Evolutionary conservation across 1,140 invertebrate genomes (phyloP).

Genomic region (Heliothis subflexa): DNA sequence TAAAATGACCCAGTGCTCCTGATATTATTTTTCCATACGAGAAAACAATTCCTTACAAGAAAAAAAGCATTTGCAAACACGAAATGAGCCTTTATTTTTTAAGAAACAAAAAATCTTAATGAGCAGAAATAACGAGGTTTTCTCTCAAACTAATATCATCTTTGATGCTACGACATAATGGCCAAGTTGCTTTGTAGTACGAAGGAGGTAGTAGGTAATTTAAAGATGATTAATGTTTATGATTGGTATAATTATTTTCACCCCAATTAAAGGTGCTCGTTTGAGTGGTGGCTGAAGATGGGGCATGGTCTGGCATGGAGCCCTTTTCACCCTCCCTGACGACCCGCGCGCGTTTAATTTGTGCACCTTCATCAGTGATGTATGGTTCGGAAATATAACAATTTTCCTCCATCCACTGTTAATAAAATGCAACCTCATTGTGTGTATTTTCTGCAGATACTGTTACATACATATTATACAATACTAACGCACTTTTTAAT

Average conservation of each 20-base stretch:
- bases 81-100: slow-evolving; percentile 14
- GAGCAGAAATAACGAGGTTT: slow-evolving; percentile 7
- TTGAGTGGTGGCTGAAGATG: slow-evolving; percentile 24
- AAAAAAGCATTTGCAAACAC: neutral
- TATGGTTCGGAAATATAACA: slow-evolving; percentile 32
- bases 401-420: slow-evolving; percentile 8
- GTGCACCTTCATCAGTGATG: slow-evolving; percentile 19
- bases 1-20: neutral
- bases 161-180: slow-evolving; percentile 17
- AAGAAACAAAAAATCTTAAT: slow-evolving; percentile 25
- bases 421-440: slow-evolving; percentile 27
- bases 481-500: no score
- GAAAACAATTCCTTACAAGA: neutral
- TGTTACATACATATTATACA: no score
- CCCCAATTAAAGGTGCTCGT: slow-evolving; percentile 39
- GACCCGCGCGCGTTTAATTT: slow-evolving; percentile 21
- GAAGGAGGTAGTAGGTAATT: slow-evolving; percentile 33
- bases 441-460: neutral
- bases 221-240: slow-evolving; percentile 34
- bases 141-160: slow-evolving; percentile 18
- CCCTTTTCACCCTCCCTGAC: slow-evolving; percentile 18
- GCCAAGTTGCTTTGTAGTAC: slow-evolving; percentile 10
- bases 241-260: slow-evolving; percentile 42
- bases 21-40: neutral
- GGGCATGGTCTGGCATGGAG: slow-evolving; percentile 5